A percentile compares a stretch with the other conserved stretches of the same genome.
These are phyloP conservation scores for Timema podura DNA, from an alignment of 2,888 invertebrate genomes.

Conservation along the genomic window DNA sequence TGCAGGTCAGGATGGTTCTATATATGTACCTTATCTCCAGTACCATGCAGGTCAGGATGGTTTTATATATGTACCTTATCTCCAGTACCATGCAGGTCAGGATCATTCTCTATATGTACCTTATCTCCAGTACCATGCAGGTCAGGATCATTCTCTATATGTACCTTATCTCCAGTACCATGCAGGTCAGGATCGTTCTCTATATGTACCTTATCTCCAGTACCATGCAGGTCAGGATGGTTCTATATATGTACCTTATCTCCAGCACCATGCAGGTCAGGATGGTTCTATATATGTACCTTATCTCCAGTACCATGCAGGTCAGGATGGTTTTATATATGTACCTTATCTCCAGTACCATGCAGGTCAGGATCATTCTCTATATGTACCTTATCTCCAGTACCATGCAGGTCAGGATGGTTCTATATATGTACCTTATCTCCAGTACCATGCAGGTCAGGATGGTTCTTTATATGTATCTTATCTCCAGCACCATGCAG, in stretches of 20 bases:
- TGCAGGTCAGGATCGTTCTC: constrained; percentile 45
- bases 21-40: constrained; percentile 59
- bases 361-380: constrained; percentile 45
- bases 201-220: constrained; percentile 59
- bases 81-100: constrained; percentile 58
- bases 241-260: constrained; percentile 50
- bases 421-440: constrained; percentile 50
- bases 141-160: constrained; percentile 28
- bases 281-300: too few relatives aligned
- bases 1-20: constrained; percentile 45
- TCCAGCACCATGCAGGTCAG: constrained; percentile 58
- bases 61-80: constrained; percentile 50
- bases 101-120: too few relatives aligned
- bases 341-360: constrained; percentile 62
- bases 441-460: constrained; percentile 58
- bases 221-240: constrained; percentile 48
- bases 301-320: constrained; percentile 69
- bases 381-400: constrained; percentile 59
- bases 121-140: constrained; percentile 69
- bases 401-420: constrained; percentile 48
- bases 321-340: constrained; percentile 27
- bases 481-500: constrained; percentile 69
- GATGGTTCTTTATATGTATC: too few relatives aligned
- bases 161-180: constrained; percentile 62
- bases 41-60: constrained; percentile 48